phyloP scores from a whole-genome alignment of 2,888 invertebrate species.

The Drosophila ochracea region DNA sequence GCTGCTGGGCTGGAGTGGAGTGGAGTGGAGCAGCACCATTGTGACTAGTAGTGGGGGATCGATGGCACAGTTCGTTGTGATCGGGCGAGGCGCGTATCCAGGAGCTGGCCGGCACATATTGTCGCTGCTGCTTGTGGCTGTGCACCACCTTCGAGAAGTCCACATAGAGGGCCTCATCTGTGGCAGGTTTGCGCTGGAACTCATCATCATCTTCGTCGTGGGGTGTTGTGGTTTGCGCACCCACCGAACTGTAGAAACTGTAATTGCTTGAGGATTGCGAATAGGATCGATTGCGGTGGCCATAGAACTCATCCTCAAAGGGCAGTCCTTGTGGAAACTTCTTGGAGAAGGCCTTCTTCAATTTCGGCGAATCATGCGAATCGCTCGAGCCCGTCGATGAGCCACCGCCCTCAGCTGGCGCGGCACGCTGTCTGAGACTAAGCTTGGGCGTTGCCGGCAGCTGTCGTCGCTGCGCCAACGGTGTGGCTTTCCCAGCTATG shows the following conservation, averaged over 20 bases:
- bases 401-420: conserved; percentile 64
- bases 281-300: conserved; percentile 81
- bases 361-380: conserved; percentile 83
- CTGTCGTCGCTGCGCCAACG: conserved; percentile 59
- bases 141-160: conserved; percentile 85
- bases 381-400: conserved; percentile 81
- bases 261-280: conserved; percentile 85
- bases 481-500: conserved; percentile 66
- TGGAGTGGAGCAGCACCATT: conserved; percentile 24
- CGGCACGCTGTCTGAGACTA: conserved; percentile 46
- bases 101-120: conserved; percentile 74
- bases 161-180: conserved; percentile 85
- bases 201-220: conserved; percentile 75
- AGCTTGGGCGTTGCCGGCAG: conserved; percentile 70
- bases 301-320: conserved; percentile 85
- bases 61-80: conserved; percentile 47
- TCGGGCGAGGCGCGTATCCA: conserved; percentile 72
- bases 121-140: conserved; percentile 65
- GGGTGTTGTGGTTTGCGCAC: conserved; percentile 64
- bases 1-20: conserved; percentile 67
- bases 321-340: conserved; percentile 85
- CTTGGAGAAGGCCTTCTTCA: conserved; percentile 84
- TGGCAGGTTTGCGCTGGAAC: conserved; percentile 84
- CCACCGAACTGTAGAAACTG: conserved; percentile 84
- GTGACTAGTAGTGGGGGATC: conserved; percentile 21